These are phyloP conservation scores for Sphenopsis melanotis DNA, from an alignment of 2,797 vertebrate species.

Conservation along the genomic window DNA sequence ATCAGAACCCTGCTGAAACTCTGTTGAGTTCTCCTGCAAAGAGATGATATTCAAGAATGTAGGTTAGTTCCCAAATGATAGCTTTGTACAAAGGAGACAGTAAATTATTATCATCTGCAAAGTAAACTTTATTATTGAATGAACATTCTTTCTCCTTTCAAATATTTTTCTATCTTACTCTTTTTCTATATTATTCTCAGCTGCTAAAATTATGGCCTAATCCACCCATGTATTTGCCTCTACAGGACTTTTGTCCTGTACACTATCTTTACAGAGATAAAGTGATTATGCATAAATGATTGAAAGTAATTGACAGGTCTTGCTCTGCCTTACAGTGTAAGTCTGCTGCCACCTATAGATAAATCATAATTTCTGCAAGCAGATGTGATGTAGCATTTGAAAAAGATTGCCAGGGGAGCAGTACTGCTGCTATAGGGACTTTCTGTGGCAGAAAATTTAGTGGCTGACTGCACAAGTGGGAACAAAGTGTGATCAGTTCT, in stretches of 20 bases:
- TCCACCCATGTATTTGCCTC: neutral
- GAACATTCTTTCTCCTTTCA: neutral
- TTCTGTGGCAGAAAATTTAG: neutral
- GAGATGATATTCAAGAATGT: neutral
- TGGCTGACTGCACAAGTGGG: neutral
- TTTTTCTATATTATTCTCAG: neutral
- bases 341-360: constrained; percentile 77
- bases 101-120: neutral
- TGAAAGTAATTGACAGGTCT: constrained; percentile 13
- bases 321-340: constrained; percentile 17
- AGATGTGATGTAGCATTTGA: neutral
- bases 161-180: neutral
- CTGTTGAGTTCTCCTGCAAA: neutral
- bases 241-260: neutral
- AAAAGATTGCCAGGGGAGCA: neutral
- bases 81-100: neutral
- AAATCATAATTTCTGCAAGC: neutral
- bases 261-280: neutral
- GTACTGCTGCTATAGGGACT: neutral
- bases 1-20: neutral
- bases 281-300: neutral
- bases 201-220: neutral
- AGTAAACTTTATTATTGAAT: neutral
- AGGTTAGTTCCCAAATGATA: neutral
- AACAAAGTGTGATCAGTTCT: neutral